Percentiles rank a stretch among this genome's conserved stretches.
Conservation (phyloP, 2,113 vertebrate species). For the Prunella himalayana region DNA sequence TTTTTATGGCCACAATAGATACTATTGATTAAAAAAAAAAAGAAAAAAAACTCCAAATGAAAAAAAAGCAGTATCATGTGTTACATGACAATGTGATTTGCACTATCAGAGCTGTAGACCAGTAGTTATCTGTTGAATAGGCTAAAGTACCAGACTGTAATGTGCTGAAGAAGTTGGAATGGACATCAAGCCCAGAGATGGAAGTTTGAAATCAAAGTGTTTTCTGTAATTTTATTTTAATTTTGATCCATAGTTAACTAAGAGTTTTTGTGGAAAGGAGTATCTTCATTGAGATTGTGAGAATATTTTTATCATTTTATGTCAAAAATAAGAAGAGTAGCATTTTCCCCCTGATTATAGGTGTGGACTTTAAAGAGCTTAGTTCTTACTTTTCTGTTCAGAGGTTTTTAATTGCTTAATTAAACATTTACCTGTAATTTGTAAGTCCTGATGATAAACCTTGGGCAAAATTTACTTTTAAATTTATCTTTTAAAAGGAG, state of each 20-base stretch:
- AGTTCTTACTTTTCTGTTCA: neutral
- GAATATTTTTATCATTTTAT: neutral
- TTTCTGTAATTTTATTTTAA: neutral
- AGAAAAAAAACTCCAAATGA: accelerated
- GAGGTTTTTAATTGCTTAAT: neutral
- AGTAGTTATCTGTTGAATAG: neutral
- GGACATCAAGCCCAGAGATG: neutral
- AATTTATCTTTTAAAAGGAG: neutral
- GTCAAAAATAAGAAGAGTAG: neutral
- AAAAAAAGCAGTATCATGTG: neutral
- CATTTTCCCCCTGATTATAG: neutral
- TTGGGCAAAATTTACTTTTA: neutral
- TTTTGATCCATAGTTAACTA: neutral
- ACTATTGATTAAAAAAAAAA: neutral
- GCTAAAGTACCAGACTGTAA: neutral
- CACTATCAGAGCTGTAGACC: neutral
- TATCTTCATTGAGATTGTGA: neutral
- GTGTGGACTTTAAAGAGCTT: neutral
- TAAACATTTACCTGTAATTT: neutral
- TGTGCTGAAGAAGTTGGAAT: neutral
- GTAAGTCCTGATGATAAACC: neutral
- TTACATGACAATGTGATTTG: neutral
- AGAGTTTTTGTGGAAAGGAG: neutral
- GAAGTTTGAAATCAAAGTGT: neutral
- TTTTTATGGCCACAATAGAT: neutral